Percentiles rank a stretch among this genome's conserved stretches.
These are phyloP conservation scores for Philopotamus ludificatus DNA, from an alignment of 1,140 invertebrate species.

Conservation along the genomic window DNA sequence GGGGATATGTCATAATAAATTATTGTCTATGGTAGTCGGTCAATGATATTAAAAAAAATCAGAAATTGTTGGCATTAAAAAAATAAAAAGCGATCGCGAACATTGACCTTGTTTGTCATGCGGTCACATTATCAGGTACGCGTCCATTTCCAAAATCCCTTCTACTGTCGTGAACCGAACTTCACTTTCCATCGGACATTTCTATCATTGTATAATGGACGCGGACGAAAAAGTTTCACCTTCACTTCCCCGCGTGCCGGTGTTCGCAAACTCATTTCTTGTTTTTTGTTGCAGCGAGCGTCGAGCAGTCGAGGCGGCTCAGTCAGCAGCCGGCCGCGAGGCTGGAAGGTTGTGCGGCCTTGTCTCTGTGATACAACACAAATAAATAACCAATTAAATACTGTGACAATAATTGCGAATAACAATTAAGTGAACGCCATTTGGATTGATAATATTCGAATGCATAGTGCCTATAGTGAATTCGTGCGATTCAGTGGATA, in stretches of 20 bases:
- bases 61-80: not conserved
- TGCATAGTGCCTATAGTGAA: not conserved
- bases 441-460: too few species aligned
- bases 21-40: too few species aligned
- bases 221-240: slow-evolving; percentile 26
- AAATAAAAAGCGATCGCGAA: not conserved
- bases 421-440: too few species aligned
- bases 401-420: too few species aligned
- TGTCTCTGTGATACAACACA: too few species aligned
- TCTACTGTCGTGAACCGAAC: not conserved
- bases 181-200: slow-evolving; percentile 25
- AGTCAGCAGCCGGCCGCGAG: too few species aligned
- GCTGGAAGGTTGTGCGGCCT: too few species aligned
- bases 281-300: slow-evolving; percentile 19
- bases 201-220: slow-evolving; percentile 27
- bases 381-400: too few species aligned
- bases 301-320: slow-evolving; percentile 9
- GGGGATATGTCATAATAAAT: too few species aligned
- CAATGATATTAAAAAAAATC: too few species aligned
- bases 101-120: slow-evolving; percentile 18
- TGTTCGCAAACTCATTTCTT: slow-evolving; percentile 13
- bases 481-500: slow-evolving; percentile 4
- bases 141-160: slow-evolving; percentile 16
- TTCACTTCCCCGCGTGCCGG: slow-evolving; percentile 22
- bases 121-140: slow-evolving; percentile 10